These are phyloP conservation scores for Microctonus hyperodae DNA, from an alignment of 2,888 invertebrate species.

Conservation along the genomic window DNA sequence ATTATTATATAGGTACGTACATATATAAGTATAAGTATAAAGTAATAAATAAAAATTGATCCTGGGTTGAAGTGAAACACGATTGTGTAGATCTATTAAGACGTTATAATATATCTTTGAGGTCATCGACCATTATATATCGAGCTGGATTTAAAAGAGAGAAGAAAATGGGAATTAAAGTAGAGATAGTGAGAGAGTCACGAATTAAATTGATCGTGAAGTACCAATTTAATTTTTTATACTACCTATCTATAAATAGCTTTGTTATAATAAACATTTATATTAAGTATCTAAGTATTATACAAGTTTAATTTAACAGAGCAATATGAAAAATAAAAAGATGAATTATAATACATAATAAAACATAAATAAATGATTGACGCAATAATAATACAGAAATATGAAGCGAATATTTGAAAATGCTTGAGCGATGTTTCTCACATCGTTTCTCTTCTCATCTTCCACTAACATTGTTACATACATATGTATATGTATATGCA, in stretches of 20 bases:
- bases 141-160: not conserved
- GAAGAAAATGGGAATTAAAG: slow-evolving; percentile 12
- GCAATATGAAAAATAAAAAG: no score
- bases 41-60: slow-evolving; percentile 13
- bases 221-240: slow-evolving; percentile 17
- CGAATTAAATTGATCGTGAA: slow-evolving; percentile 24
- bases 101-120: slow-evolving; percentile 22
- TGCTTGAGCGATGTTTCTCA: no score
- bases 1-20: not conserved
- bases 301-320: no score
- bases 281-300: no score
- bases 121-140: slow-evolving; percentile 27
- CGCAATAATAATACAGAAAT: no score
- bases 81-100: slow-evolving; percentile 15
- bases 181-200: slow-evolving; percentile 11
- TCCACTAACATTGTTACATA: not conserved
- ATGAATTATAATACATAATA: no score
- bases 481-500: not conserved
- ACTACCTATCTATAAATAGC: not conserved
- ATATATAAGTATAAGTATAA: not conserved
- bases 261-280: not conserved
- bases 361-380: no score
- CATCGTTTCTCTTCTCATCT: no score
- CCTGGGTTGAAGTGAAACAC: not conserved
- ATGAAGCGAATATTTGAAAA: no score